These are phyloP conservation scores for Ramphastos sulfuratus DNA, from an alignment of 2,113 vertebrate species.

Conservation along the genomic window DNA sequence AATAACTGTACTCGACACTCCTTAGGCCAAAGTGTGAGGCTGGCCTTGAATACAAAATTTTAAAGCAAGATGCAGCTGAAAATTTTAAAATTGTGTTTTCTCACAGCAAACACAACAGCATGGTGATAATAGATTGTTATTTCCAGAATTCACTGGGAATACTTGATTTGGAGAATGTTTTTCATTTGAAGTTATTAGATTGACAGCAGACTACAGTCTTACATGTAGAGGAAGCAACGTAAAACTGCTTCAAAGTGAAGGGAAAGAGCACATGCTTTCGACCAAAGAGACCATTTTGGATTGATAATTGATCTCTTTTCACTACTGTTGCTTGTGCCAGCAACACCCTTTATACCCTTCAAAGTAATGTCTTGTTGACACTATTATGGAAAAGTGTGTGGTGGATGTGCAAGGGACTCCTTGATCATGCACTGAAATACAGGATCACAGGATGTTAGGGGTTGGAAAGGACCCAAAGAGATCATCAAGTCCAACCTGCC, in stretches of 20 bases:
- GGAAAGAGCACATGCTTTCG: background rate
- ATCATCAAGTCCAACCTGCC: too few species aligned
- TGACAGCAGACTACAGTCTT: background rate
- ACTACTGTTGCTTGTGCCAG: background rate
- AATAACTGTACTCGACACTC: background rate
- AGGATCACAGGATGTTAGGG: too few species aligned
- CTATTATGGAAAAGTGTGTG: background rate
- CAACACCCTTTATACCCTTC: background rate
- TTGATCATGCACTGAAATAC: background rate
- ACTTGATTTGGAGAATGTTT: background rate
- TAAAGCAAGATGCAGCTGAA: background rate
- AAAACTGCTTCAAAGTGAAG: background rate
- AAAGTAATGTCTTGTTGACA: background rate
- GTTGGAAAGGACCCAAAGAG: too few species aligned
- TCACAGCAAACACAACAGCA: background rate
- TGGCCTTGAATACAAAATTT: background rate
- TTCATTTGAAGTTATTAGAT: background rate
- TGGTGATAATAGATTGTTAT: background rate
- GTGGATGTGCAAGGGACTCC: background rate
- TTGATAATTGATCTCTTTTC: background rate
- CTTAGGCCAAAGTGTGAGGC: background rate
- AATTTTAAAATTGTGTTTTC: background rate
- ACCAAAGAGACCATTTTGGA: background rate
- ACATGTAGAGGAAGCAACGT: background rate
- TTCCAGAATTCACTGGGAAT: background rate